Base-by-base conservation (phyloP, 23 tunicate genomes). In the Styela clava region DNA sequence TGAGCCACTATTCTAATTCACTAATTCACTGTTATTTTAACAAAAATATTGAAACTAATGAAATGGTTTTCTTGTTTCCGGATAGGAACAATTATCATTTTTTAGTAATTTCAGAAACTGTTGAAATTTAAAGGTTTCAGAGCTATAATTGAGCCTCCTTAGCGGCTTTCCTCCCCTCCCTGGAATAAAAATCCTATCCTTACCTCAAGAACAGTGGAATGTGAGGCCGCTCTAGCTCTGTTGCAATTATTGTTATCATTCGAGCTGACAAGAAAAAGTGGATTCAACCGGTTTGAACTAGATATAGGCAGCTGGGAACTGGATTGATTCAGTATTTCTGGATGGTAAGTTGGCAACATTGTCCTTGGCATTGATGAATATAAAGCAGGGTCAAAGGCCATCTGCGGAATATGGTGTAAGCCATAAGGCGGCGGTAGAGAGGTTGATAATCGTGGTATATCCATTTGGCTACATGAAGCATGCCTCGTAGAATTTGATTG, bases 201-300 rank as follows among this genome's bases (percentile, higher is more conserved):
- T 29, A 76, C 81, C 81, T 76, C 81, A 16, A 76, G 37, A 0
- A 76, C 81, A 24, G 81, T 31, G 24, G 81, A 76, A 24, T 44
- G 64, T 9, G 81, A 76, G 30, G 81, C 81, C 16, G 81, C 81
- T 24, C 77, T 27, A 35, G 68, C 44, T n/a, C 65, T 76, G 31
- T 76, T 76, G 65, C 81, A 76, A 44, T 76, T 76, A 52, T 76
- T 76, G 64, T 76, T 76, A 30, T 76, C 81, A 76, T 76, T 76
- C 0, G 81, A 52, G 65, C 81, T 76, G 65, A 76, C 62, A 26
- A 76, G 64, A 0, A 76, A 29, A 76, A 76, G 62, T 12, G 81
- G 81, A 52, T 76, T 76, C 0, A 76, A 33, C 81, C 37, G 81
- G 65, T 76, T 76, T 1, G 44, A 76, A 76, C 81, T 29, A 56